Conservation (phyloP, 2,888 invertebrate genomes). For the Acanthosepion lycidas region DNA sequence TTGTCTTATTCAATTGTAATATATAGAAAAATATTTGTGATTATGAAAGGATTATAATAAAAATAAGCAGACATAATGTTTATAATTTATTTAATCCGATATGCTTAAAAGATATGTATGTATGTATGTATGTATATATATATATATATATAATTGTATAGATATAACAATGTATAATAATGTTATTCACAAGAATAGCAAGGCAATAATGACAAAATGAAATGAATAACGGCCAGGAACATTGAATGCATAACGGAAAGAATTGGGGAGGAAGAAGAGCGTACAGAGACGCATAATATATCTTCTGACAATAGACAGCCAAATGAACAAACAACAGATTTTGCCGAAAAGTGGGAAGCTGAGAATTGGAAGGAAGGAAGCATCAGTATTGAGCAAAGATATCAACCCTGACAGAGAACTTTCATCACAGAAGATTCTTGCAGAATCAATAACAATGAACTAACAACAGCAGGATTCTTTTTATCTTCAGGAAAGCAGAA, state of each 20-base stretch:
- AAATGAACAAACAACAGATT: background rate
- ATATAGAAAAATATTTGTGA: too few species aligned
- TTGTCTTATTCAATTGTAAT: too few species aligned
- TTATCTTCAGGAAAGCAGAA: background rate
- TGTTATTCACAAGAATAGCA: background rate
- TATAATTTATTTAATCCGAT: too few species aligned
- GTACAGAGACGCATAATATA: background rate
- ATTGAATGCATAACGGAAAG: background rate
- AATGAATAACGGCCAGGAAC: background rate
- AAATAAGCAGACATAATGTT: too few species aligned
- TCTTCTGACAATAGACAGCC: background rate
- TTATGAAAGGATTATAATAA: too few species aligned
- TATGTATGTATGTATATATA: too few species aligned
- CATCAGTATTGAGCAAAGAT: background rate
- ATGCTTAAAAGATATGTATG: too few species aligned
- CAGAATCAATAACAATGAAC: conserved; percentile 21
- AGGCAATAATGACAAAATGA: background rate
- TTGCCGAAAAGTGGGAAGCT: conserved; percentile 1
- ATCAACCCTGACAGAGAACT: background rate
- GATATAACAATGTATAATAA: background rate
- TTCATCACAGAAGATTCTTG: background rate
- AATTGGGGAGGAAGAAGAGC: background rate
- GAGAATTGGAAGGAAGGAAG: background rate
- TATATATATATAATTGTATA: too few species aligned
- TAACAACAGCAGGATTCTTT: conserved; percentile 33